Percentiles rank a stretch among this genome's conserved stretches.
These are phyloP conservation scores for Pemphredon lugubris DNA, from an alignment of 2,888 invertebrate species.

Conservation along the genomic window DNA sequence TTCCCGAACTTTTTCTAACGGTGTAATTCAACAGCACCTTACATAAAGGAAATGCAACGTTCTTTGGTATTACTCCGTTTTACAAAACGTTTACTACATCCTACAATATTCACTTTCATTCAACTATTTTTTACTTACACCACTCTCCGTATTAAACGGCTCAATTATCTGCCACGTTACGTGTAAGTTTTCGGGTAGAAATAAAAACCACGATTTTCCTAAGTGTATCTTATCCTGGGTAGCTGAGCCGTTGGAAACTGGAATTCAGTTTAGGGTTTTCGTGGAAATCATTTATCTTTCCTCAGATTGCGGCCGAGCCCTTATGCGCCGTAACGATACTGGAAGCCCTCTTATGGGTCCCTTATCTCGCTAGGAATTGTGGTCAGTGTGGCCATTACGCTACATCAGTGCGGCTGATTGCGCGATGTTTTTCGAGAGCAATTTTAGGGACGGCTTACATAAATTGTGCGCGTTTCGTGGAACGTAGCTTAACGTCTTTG, in stretches of 20 bases:
- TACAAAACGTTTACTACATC: no score
- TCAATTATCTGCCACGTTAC: no score
- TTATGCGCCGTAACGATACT: conserved; percentile 9
- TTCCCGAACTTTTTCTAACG: no score
- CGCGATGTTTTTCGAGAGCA: not conserved
- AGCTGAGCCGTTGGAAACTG: not conserved
- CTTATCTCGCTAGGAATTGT: conserved; percentile 36
- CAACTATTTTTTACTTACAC: no score
- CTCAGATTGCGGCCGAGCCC: conserved; percentile 18
- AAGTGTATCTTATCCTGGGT: not conserved
- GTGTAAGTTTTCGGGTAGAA: no score
- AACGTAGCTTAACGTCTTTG: not conserved
- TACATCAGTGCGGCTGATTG: conserved; percentile 22
- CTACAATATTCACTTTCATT: no score
- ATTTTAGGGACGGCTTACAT: not conserved
- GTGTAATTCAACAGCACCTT: no score
- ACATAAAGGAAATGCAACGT: no score
- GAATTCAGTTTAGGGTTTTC: conserved; percentile 32
- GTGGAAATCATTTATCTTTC: conserved; percentile 31
- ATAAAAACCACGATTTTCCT: conserved; percentile 14
- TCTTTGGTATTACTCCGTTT: no score
- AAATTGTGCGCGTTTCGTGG: not conserved
- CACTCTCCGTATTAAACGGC: no score
- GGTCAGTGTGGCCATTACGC: conserved; percentile 21
- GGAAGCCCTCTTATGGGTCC: conserved; percentile 10